Evolutionary conservation across 1,140 invertebrate species (phyloP).

Genomic region (Galleria mellonella): DNA sequence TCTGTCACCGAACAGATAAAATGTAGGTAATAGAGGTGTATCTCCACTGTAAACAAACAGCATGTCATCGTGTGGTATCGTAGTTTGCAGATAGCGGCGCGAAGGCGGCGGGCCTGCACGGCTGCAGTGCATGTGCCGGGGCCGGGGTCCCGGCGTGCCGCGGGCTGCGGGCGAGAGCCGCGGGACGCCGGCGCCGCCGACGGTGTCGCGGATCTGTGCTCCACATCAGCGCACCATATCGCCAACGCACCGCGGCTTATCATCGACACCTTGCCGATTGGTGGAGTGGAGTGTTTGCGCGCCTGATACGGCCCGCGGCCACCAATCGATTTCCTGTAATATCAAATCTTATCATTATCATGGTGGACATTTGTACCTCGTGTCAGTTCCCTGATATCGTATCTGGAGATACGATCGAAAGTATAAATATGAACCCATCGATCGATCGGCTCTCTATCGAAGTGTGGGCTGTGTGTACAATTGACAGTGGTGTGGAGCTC

Average conservation of each 20-base stretch:
- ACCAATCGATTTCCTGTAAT: conserved; percentile 63
- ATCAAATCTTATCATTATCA: conserved; percentile 65
- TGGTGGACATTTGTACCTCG: conserved; percentile 64
- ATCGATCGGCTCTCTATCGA: conserved; percentile 69
- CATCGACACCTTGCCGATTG: conserved; percentile 52
- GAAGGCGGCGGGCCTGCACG: conserved; percentile 35
- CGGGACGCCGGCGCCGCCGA: no score
- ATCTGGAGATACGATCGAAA: conserved; percentile 68
- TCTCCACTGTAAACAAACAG: conserved; percentile 52
- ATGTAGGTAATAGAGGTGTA: conserved; percentile 57
- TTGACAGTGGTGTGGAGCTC: conserved; percentile 24
- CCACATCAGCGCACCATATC: conserved; percentile 4
- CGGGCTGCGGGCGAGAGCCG: no score
- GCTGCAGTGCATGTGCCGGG: conserved; percentile 9
- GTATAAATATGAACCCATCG: conserved; percentile 72
- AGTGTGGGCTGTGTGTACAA: conserved; percentile 54
- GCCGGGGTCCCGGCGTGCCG: conserved; percentile 11
- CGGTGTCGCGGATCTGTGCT: no score
- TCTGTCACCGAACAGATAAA: conserved; percentile 55
- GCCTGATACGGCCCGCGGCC: conserved; percentile 42
- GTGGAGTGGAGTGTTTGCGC: conserved; percentile 64
- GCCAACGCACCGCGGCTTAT: conserved; percentile 29
- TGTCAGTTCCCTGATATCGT: conserved; percentile 61
- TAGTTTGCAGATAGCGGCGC: conserved; percentile 41
- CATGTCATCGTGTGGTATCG: conserved; percentile 38